These are phyloP conservation scores for Sarcophilus harrisii DNA, from an alignment of 2,797 vertebrate species.

Conservation along the genomic window DNA sequence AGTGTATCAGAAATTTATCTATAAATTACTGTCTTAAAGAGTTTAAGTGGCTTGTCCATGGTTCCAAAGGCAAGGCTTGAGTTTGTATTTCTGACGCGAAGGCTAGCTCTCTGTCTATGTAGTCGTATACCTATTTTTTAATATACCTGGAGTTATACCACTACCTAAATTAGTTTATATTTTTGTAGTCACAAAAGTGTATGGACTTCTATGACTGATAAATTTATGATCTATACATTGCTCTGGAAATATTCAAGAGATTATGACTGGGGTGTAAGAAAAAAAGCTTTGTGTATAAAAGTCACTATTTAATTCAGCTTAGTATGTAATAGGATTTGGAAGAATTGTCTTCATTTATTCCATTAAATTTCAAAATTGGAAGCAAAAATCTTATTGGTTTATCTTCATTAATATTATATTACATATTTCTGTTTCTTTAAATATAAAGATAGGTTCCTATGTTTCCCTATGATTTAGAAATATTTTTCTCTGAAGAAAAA, in stretches of 20 bases:
- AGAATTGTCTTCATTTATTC: constrained; percentile 23
- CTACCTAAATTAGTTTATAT: not conserved
- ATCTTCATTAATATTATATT: constrained; percentile 31
- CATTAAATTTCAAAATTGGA: constrained; percentile 51
- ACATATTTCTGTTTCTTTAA: constrained; percentile 26
- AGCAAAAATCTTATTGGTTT: not conserved
- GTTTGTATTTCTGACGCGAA: not conserved
- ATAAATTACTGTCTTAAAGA: not conserved
- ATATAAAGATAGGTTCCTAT: constrained; percentile 40
- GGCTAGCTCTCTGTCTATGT: not conserved
- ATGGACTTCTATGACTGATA: not conserved
- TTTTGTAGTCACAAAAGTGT: constrained; percentile 15
- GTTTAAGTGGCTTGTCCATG: not conserved
- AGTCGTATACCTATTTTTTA: not conserved
- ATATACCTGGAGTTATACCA: not conserved
- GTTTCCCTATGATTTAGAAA: constrained; percentile 65
- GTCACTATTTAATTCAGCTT: constrained; percentile 12
- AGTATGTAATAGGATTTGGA: not conserved
- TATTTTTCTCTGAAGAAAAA: constrained; percentile 68
- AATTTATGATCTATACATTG: not conserved
- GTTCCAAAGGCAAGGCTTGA: not conserved
- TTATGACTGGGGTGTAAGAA: not conserved
- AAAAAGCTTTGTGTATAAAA: not conserved
- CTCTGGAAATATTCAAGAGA: constrained; percentile 21
- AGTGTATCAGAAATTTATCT: not conserved